Conservation (phyloP, 2,888 invertebrate genomes). For the Lasioglossum calceatum region DNA sequence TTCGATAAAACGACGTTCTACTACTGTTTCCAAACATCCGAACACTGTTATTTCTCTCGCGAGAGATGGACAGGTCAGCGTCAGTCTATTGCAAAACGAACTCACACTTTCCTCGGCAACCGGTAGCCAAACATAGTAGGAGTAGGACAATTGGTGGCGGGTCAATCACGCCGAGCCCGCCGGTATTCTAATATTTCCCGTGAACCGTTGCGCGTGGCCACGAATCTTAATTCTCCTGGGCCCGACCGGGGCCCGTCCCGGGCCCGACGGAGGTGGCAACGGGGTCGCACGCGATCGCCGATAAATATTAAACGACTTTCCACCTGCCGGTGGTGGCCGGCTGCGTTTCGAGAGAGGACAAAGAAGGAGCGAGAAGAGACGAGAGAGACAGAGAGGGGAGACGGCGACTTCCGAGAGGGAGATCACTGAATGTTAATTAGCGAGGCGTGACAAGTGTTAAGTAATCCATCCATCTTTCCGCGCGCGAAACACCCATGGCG, state of each 20-base stretch:
- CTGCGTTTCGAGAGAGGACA: conserved; percentile 34
- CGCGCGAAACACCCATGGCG: conserved; percentile 54
- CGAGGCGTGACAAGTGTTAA: conserved; percentile 80
- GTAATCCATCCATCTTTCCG: conserved; percentile 72
- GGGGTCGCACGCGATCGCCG: conserved; percentile 74
- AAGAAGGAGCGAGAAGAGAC: neutral
- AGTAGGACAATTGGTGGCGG: neutral
- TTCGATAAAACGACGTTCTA: no score
- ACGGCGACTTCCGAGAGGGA: conserved; percentile 70
- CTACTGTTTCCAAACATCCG: no score
- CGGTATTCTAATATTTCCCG: conserved; percentile 82
- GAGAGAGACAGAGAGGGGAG: conserved; percentile 30
- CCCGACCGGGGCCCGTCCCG: conserved; percentile 31
- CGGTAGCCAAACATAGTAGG: neutral
- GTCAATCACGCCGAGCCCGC: conserved; percentile 68
- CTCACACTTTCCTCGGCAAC: neutral
- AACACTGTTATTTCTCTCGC: no score
- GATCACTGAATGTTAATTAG: conserved; percentile 82
- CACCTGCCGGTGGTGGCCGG: conserved; percentile 71
- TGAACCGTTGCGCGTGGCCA: conserved; percentile 72
- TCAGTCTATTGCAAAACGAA: neutral
- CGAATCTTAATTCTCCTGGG: conserved; percentile 72
- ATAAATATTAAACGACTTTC: conserved; percentile 83
- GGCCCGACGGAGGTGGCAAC: conserved; percentile 64
- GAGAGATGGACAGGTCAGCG: neutral